Percentiles rank a stretch among this genome's conserved stretches.
Conservation (phyloP, 2,797 vertebrate genomes). For the Trichosurus vulpecula region DNA sequence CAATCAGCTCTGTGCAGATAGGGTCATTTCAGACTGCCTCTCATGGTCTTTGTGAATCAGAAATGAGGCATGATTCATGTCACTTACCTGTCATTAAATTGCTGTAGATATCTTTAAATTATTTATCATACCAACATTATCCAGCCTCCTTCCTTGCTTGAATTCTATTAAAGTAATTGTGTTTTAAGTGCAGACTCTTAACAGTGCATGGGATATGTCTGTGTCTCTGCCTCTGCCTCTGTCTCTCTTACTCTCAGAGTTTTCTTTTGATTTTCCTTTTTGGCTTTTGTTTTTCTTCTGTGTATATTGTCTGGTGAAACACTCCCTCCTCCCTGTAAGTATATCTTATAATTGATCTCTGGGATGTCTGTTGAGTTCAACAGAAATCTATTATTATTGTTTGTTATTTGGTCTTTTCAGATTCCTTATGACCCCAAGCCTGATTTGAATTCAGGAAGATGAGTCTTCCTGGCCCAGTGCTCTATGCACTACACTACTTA, state of each 20-base stretch:
- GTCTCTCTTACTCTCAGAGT: background rate
- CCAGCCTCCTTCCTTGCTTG: conserved; percentile 70
- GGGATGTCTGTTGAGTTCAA: too few relatives aligned
- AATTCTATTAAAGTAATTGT: conserved; percentile 79
- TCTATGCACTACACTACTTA: too few relatives aligned
- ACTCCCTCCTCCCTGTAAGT: too few relatives aligned
- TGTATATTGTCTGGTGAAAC: too few relatives aligned
- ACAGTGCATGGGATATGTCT: background rate
- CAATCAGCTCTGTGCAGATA: conserved; percentile 78
- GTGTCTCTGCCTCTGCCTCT: background rate
- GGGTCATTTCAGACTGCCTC: conserved; percentile 76
- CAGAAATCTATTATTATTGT: too few relatives aligned
- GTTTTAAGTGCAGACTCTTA: conserved; percentile 74
- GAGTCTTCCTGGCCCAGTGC: too few relatives aligned
- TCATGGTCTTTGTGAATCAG: conserved; percentile 68
- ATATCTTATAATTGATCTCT: too few relatives aligned
- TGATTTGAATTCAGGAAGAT: too few relatives aligned
- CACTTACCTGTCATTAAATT: conserved; percentile 72
- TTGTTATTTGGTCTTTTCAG: too few relatives aligned
- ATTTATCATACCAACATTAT: conserved; percentile 72
- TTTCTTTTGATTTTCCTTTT: too few relatives aligned
- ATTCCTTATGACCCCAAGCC: too few relatives aligned
- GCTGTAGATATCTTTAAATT: conserved; percentile 71
- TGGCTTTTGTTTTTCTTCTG: too few relatives aligned
- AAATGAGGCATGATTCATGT: conserved; percentile 74